These are phyloP conservation scores for Crypturellus undulatus DNA, from an alignment of 2,113 vertebrate genomes.

Conservation along the genomic window DNA sequence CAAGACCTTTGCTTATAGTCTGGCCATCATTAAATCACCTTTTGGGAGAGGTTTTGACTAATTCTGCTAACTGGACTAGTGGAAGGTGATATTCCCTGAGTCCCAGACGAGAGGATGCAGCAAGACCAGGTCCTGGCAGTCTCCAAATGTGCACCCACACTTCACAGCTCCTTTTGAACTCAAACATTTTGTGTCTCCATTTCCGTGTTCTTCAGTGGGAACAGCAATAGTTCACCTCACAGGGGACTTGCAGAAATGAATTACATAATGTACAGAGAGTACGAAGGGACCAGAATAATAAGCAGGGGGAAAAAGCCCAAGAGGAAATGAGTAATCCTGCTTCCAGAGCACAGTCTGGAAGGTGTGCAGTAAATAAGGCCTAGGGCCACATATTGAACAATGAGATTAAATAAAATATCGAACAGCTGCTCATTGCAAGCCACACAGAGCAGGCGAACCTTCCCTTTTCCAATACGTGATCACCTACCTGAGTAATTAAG, in stretches of 20 bases:
- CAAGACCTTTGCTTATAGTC: not conserved
- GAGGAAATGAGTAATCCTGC: conserved; percentile 47
- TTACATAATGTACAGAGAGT: not conserved
- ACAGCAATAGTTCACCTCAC: not conserved
- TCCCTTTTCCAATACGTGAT: not conserved
- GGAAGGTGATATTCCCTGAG: not conserved
- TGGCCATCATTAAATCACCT: not conserved
- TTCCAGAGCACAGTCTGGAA: not conserved
- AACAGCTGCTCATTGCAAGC: conserved; percentile 39
- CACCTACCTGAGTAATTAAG: not conserved
- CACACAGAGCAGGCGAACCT: not conserved
- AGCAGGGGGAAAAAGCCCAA: not conserved
- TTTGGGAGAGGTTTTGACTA: not conserved
- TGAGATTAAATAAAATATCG: conserved; percentile 37
- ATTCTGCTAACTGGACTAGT: not conserved
- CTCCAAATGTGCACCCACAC: rapidly evolving
- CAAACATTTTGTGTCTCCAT: not conserved
- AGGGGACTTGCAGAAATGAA: not conserved
- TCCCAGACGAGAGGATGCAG: not conserved
- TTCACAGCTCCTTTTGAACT: not conserved
- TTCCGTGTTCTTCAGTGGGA: not conserved
- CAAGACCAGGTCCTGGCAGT: not conserved
- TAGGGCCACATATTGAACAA: conserved; percentile 3
- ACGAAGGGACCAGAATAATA: not conserved
- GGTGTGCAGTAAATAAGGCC: conserved; percentile 4